Evolutionary conservation across 2,888 invertebrate species (phyloP).

Genomic region (Allacma fusca): DNA sequence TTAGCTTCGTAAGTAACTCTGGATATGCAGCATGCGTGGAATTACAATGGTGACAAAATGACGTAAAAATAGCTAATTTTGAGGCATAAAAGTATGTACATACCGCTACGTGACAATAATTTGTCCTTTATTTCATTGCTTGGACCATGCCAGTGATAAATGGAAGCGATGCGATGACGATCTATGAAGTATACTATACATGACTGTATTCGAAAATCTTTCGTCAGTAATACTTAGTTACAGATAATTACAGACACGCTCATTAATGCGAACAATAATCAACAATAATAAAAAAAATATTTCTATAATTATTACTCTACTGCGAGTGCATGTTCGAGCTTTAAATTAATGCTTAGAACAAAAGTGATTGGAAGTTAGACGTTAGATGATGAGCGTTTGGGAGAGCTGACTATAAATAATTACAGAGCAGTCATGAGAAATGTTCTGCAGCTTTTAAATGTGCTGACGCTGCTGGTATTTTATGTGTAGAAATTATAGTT

Average conservation of each 20-base stretch:
- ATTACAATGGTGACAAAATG: too few relatives aligned
- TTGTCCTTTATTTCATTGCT: conserved; percentile 23
- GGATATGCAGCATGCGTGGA: too few relatives aligned
- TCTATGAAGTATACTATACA: neutral
- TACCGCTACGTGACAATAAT: conserved; percentile 24
- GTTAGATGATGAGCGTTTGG: too few relatives aligned
- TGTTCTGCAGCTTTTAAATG: too few relatives aligned
- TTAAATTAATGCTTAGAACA: neutral
- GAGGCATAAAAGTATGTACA: neutral
- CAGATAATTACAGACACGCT: neutral
- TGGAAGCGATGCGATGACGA: conserved; percentile 3
- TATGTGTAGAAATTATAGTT: too few relatives aligned
- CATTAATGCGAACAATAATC: conserved; percentile 3
- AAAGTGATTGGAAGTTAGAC: neutral
- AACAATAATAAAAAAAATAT: conserved; percentile 1
- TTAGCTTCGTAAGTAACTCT: too few relatives aligned
- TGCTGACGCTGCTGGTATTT: too few relatives aligned
- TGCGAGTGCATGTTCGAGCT: neutral
- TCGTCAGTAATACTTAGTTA: neutral
- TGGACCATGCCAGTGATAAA: conserved; percentile 7
- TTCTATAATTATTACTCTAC: neutral
- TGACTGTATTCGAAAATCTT: neutral
- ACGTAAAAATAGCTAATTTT: neutral
- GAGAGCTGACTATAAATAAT: too few relatives aligned
- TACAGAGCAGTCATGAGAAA: too few relatives aligned